Conservation (phyloP, 1,140 invertebrate genomes). For the Aphis craccivora region DNA sequence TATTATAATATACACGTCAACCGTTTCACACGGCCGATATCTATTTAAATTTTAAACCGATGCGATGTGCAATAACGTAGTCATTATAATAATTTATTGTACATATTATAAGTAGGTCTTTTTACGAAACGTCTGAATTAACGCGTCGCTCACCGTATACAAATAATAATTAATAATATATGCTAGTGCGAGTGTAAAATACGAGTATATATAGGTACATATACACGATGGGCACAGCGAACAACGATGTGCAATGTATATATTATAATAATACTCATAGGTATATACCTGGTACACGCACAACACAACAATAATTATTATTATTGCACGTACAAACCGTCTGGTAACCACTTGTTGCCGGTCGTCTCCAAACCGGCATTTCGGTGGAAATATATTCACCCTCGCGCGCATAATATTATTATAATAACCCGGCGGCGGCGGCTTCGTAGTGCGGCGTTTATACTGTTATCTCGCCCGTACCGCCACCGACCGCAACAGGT, state of each 20-base stretch:
- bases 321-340: neutral
- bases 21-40: neutral
- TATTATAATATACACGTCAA: neutral
- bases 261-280: neutral
- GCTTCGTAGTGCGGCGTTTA: neutral
- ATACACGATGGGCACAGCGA: neutral
- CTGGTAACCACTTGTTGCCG: neutral
- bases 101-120: neutral
- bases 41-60: slow-evolving; percentile 9
- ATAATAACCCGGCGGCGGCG: neutral
- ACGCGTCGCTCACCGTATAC: neutral
- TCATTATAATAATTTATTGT: neutral
- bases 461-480: neutral
- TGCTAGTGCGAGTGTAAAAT: neutral
- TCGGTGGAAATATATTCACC: slow-evolving; percentile 24
- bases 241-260: neutral
- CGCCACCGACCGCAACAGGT: neutral
- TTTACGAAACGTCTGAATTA: neutral
- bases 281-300: neutral
- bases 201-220: too few relatives aligned
- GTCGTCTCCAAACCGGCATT: neutral
- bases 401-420: slow-evolving; percentile 2
- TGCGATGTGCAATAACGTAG: neutral
- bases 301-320: slow-evolving; percentile 1
- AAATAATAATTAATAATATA: neutral